phyloP scores from a whole-genome alignment of 2,888 invertebrate genomes.

The Drymonia ruficornis region DNA sequence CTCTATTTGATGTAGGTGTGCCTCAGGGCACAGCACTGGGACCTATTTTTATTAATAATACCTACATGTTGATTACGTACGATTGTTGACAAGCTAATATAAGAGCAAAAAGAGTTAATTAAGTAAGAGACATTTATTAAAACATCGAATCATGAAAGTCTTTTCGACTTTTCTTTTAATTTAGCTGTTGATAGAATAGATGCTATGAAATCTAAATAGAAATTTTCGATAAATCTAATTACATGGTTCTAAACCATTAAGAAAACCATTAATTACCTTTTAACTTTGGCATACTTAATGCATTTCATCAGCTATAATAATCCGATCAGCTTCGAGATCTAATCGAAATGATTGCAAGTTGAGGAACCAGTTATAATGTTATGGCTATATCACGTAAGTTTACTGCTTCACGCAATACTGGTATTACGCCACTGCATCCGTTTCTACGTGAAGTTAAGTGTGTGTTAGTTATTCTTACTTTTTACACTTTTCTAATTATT shows the following conservation, averaged over 20 bases:
- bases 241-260: too few species aligned
- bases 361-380: conserved; percentile 18
- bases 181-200: too few species aligned
- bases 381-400: neutral
- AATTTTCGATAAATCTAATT: too few species aligned
- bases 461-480: neutral
- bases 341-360: conserved; percentile 15
- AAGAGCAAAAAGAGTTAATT: too few species aligned
- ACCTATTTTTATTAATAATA: neutral
- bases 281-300: conserved; percentile 4
- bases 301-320: conserved; percentile 12
- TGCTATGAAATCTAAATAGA: too few species aligned
- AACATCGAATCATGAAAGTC: too few species aligned
- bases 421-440: neutral
- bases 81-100: too few species aligned
- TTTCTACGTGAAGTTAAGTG: neutral
- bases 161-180: too few species aligned
- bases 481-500: conserved; percentile 2
- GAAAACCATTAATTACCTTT: too few species aligned
- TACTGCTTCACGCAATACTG: neutral
- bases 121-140: too few species aligned
- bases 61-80: too few species aligned
- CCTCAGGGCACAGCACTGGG: neutral
- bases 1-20: neutral
- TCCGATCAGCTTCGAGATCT: conserved; percentile 15